These are phyloP conservation scores for Electrophaes corylata DNA, from an alignment of 2,888 invertebrate species.

Conservation along the genomic window DNA sequence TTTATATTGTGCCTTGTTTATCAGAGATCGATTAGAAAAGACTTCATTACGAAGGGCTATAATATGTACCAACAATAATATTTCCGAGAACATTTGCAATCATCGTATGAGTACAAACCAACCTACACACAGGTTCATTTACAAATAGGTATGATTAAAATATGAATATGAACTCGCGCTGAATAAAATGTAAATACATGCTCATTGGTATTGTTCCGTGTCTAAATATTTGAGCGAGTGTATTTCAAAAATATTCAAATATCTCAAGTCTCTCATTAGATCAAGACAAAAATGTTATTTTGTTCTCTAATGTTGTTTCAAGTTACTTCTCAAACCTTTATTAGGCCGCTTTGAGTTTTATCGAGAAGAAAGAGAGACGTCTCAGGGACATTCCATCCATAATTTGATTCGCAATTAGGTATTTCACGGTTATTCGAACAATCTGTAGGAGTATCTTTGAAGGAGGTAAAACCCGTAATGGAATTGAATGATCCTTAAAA, in stretches of 20 bases:
- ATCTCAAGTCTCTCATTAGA: slow-evolving; percentile 17
- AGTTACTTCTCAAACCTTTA: slow-evolving; percentile 35
- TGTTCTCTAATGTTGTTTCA: slow-evolving; percentile 30
- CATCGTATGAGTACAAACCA: not conserved
- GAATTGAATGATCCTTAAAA: slow-evolving; percentile 63
- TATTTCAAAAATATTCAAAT: slow-evolving; percentile 15
- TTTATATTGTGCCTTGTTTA: slow-evolving; percentile 23
- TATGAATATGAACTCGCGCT: not conserved
- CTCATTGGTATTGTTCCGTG: not conserved
- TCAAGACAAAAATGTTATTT: slow-evolving; percentile 25
- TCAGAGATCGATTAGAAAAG: slow-evolving; percentile 6
- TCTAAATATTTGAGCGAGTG: slow-evolving; percentile 2
- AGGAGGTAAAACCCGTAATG: slow-evolving; percentile 57
- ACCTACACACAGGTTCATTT: not conserved
- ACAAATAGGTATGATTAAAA: not conserved
- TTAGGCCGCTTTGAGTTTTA: slow-evolving; percentile 33
- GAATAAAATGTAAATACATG: slow-evolving; percentile 7
- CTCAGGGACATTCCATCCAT: slow-evolving; percentile 42
- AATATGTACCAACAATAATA: slow-evolving; percentile 3
- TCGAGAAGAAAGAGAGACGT: slow-evolving; percentile 35
- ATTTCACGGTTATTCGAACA: slow-evolving; percentile 63
- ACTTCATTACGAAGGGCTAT: slow-evolving; percentile 4
- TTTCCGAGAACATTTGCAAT: not conserved
- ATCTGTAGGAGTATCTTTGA: slow-evolving; percentile 58
- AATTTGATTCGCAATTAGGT: slow-evolving; percentile 61